Percentiles rank a stretch among this genome's conserved stretches.
Evolutionary conservation across 2,888 invertebrate species (phyloP).

Genomic region (Callosobruchus maculatus): DNA sequence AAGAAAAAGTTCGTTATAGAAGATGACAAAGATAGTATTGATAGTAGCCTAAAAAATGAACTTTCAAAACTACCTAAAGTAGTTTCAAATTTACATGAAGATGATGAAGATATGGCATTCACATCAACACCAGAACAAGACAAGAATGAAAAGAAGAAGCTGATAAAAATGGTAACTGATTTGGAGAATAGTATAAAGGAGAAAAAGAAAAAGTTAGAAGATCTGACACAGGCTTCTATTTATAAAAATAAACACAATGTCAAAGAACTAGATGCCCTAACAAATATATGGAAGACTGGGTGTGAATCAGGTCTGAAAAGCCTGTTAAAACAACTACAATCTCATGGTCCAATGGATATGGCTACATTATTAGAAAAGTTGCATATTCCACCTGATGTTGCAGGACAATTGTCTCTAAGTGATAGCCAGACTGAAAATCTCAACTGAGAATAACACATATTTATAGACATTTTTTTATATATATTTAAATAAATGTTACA

Average conservation of each 20-base stretch:
- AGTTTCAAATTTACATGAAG: neutral
- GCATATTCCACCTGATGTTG: constrained; percentile 16
- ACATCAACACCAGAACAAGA: constrained; percentile 23
- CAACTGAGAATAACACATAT: no score
- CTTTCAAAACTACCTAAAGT: neutral
- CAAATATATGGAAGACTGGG: constrained; percentile 55
- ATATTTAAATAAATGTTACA: neutral
- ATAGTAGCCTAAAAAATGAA: constrained; percentile 1
- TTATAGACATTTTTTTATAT: neutral
- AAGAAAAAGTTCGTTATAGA: constrained; percentile 4
- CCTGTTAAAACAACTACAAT: constrained; percentile 50
- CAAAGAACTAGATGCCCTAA: constrained; percentile 50
- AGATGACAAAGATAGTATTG: constrained; percentile 7
- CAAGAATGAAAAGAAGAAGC: constrained; percentile 15
- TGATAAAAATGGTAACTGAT: constrained; percentile 14
- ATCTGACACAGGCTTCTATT: constrained; percentile 24
- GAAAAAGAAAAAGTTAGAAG: constrained; percentile 22
- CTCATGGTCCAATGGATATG: constrained; percentile 48
- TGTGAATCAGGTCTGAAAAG: constrained; percentile 55
- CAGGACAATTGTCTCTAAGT: constrained; percentile 11
- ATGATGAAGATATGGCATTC: constrained; percentile 23
- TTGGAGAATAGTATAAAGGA: constrained; percentile 20
- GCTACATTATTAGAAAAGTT: constrained; percentile 42
- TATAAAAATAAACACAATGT: constrained; percentile 46
- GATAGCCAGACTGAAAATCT: no score